Evolutionary conservation across 2,888 invertebrate species (phyloP).

Genomic region (Helicoverpa assulta): DNA sequence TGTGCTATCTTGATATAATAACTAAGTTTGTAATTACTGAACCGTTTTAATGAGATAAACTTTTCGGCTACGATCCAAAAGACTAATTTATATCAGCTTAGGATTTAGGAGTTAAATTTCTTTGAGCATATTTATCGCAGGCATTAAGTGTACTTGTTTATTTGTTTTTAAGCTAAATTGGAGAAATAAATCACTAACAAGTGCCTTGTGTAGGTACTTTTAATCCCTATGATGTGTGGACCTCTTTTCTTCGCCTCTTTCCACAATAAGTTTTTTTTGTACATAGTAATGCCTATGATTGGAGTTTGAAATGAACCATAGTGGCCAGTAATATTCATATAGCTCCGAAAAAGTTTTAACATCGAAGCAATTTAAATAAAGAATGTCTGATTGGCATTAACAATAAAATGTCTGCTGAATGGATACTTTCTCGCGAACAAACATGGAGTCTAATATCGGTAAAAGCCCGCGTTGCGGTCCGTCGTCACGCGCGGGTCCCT

Average conservation of each 20-base stretch:
- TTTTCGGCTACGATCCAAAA: conserved; percentile 19
- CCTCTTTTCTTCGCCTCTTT: too few species aligned
- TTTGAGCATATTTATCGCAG: neutral
- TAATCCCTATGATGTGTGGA: too few species aligned
- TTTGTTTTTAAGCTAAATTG: conserved; percentile 2
- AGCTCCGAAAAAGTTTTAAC: too few species aligned
- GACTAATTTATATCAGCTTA: conserved; percentile 9
- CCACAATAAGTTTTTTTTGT: too few species aligned
- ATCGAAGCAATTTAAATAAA: neutral
- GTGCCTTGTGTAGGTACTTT: neutral
- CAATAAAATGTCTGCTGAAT: conserved; percentile 44
- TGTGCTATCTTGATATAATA: conserved; percentile 31
- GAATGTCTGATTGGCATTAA: conserved; percentile 7
- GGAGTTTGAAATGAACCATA: too few species aligned
- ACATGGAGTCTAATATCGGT: conserved; percentile 65
- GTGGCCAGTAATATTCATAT: too few species aligned
- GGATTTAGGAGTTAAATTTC: conserved; percentile 6
- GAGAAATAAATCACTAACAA: neutral
- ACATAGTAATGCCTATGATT: too few species aligned
- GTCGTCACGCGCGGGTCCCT: conserved; percentile 54
- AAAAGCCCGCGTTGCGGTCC: conserved; percentile 61
- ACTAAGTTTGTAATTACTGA: conserved; percentile 45
- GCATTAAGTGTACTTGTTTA: conserved; percentile 5
- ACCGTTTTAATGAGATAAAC: conserved; percentile 42
- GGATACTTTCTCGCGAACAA: conserved; percentile 56